Conservation (phyloP, 2,113 vertebrate genomes). For the Chlamydotis undulata region DNA sequence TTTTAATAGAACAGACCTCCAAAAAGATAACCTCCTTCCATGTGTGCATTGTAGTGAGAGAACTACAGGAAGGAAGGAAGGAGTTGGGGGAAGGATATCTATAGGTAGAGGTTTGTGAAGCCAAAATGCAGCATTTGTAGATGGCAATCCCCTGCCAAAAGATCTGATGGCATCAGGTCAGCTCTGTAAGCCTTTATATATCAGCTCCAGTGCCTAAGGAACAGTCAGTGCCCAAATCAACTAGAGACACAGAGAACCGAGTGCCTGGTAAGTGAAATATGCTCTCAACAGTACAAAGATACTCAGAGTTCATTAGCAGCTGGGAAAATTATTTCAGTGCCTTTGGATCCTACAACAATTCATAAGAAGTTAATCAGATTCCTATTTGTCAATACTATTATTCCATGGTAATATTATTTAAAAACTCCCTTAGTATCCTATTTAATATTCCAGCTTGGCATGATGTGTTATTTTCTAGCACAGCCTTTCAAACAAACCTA, state of each 20-base stretch:
- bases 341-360: not conserved
- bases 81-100: fast-evolving
- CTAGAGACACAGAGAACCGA: not conserved
- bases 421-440: not conserved
- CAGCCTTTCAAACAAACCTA: not conserved
- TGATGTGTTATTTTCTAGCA: not conserved
- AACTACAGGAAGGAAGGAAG: not conserved
- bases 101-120: not conserved
- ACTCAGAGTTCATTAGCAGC: not conserved
- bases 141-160: not conserved
- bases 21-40: not conserved
- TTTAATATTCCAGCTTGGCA: not conserved
- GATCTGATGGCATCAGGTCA: not conserved
- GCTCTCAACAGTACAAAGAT: not conserved
- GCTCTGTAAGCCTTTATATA: not conserved
- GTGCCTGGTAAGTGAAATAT: not conserved
- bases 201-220: not conserved
- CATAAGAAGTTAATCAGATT: not conserved
- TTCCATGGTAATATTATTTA: not conserved
- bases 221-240: not conserved
- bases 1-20: not conserved
- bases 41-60: not conserved
- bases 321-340: not conserved
- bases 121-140: not conserved
- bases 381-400: not conserved